A percentile compares a stretch with the other conserved stretches of the same genome.
phyloP scores from a whole-genome alignment of 2,113 vertebrate species.

The Neotragus moschatus region DNA sequence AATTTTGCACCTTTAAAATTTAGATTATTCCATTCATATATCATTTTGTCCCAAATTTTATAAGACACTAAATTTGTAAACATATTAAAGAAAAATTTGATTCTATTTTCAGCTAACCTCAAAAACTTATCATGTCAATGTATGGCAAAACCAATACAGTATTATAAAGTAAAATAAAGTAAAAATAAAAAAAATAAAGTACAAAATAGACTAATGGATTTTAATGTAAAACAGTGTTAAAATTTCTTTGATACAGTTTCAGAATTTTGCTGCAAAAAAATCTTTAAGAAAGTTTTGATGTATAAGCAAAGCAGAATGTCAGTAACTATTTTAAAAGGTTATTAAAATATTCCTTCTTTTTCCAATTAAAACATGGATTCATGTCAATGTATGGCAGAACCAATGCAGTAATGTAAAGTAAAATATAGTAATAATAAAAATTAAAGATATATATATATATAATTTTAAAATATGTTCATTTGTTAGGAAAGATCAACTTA shows the following conservation, averaged over 20 bases:
- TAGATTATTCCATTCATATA: neutral
- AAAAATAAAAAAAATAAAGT: too few species aligned
- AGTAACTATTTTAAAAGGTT: neutral
- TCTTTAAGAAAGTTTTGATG: neutral
- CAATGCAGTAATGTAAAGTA: too few species aligned
- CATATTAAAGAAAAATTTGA: neutral
- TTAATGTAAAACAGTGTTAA: neutral
- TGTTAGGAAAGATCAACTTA: neutral
- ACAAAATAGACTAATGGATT: neutral
- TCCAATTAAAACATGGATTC: too few species aligned
- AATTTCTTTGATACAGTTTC: neutral
- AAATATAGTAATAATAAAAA: too few species aligned
- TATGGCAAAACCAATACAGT: too few species aligned
- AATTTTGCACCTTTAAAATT: neutral
- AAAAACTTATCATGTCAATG: too few species aligned
- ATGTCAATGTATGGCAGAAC: too few species aligned
- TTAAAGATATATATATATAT: too few species aligned
- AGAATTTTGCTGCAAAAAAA: neutral
- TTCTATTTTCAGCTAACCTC: neutral
- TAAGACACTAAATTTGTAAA: neutral
- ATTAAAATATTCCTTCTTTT: neutral
- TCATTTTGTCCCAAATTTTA: neutral
- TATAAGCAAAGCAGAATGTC: neutral
- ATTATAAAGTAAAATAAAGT: too few species aligned
- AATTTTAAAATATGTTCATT: constrained; percentile 3